Evolutionary conservation across 2,113 vertebrate species (phyloP), one percentile per base, ranked within the genome.

Genomic region (Ammospiza caudacuta): DNA sequence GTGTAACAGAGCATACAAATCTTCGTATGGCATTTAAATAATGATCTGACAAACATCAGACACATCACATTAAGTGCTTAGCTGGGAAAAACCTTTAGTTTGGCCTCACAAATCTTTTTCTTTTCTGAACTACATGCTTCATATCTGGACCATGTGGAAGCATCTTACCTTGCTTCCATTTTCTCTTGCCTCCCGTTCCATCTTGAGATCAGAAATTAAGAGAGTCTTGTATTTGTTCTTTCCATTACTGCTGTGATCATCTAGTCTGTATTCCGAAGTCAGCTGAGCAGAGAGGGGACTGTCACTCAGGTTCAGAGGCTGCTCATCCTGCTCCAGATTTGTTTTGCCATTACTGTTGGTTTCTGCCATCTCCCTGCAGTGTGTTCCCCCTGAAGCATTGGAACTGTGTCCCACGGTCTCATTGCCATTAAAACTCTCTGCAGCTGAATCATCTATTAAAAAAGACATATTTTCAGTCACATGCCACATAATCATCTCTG

Each of bases 161-260:
- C 78, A 89, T 52, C 97, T 98, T 98, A 98, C 98, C 98, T 98
- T 98, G 97, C 97, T 98, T 98, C 98, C 98, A 96, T 98, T 98
- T 97, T 98, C 98, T 97, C 97, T 98, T 8, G 97, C 89, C 88
- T 98, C 98, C 90, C 94, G 96, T 89, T 98, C 98, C 98, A 98
- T 98, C 96, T 98, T 98, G 97, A 98, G 97, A 95, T 98, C 98
- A 83, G 97, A 98, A 89, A 98, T 97, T 95, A 98, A 96, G 58
- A 98, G 98, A 89, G 98, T 98, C 97, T 98, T 98, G 88, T 98
- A 98, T 94, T 98, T 98, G 96, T 86, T 98, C 97, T 98, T 98
- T 66, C 98, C 98, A 97, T 98, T 97, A 94, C 96, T 97, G 96
- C 95, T 97, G 89, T 97, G 98, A 87, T 98, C 98, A 82, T 98